A percentile compares a stretch with the other conserved stretches of the same genome.
Evolutionary conservation across 2,888 invertebrate genomes (phyloP).

Genomic region (Hypselothyrea guttata): DNA sequence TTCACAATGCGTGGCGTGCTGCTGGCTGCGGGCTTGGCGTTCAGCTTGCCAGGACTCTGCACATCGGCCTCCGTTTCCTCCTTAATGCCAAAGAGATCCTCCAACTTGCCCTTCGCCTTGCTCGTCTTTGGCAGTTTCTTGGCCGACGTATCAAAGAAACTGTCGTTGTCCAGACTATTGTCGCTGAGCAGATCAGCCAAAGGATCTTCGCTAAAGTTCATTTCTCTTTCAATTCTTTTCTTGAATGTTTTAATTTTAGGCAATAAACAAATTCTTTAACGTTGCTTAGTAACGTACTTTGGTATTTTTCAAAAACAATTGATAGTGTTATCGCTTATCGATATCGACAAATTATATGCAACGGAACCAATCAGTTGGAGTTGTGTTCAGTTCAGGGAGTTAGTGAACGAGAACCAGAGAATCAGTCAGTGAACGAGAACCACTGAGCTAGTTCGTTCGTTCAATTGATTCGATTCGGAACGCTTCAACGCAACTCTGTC

Average conservation of each 20-base stretch:
- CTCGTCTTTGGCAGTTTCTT: conserved; percentile 43
- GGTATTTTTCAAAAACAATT: background rate
- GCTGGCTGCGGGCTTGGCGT: conserved; percentile 26
- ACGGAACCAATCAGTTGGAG: no score
- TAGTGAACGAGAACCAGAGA: no score
- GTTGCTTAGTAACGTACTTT: conserved; percentile 59
- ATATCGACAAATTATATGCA: no score
- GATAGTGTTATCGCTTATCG: no score
- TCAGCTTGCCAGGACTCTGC: conserved; percentile 25
- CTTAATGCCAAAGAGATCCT: conserved; percentile 81
- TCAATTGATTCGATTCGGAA: no score
- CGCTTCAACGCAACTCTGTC: conserved; percentile 20
- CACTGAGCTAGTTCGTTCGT: no score
- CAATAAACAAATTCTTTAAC: conserved; percentile 16
- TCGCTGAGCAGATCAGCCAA: conserved; percentile 86
- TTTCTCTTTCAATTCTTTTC: conserved; percentile 45
- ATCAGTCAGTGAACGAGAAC: no score
- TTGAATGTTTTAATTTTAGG: background rate
- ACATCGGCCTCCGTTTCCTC: conserved; percentile 68
- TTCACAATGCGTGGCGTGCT: conserved; percentile 69
- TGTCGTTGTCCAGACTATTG: conserved; percentile 88
- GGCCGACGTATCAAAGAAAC: conserved; percentile 85
- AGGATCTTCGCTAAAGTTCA: conserved; percentile 86
- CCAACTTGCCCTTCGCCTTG: conserved; percentile 72
- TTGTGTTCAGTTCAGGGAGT: no score